Conservation (phyloP, 2,888 invertebrate species). For the Arctia plantaginis region DNA sequence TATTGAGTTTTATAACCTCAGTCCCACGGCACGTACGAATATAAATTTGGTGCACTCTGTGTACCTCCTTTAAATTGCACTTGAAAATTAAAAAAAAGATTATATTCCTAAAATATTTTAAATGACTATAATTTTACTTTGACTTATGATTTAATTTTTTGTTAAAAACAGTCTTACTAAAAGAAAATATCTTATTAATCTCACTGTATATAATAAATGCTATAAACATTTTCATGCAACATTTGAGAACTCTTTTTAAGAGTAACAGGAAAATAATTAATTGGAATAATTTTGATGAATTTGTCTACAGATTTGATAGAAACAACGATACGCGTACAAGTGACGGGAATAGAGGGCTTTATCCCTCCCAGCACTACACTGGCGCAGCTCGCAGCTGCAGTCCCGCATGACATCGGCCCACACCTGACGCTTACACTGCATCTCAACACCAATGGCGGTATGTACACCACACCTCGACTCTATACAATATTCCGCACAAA, state of each 20-base stretch:
- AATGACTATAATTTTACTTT: background rate
- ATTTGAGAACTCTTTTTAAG: background rate
- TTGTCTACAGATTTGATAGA: conserved; percentile 65
- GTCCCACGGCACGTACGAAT: background rate
- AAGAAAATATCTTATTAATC: no score
- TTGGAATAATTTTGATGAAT: background rate
- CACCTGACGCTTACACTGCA: conserved; percentile 77
- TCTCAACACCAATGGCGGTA: conserved; percentile 63
- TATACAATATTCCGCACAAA: no score
- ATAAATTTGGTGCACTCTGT: background rate
- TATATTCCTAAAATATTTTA: background rate
- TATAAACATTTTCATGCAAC: no score
- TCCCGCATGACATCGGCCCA: conserved; percentile 76
- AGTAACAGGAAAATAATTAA: no score
- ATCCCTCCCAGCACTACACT: conserved; percentile 74
- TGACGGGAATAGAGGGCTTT: conserved; percentile 74
- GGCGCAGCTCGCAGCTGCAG: conserved; percentile 73
- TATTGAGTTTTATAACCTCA: background rate
- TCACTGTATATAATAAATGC: no score
- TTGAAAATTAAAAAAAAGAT: background rate
- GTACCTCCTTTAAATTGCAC: background rate
- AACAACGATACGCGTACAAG: conserved; percentile 72
- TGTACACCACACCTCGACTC: background rate
- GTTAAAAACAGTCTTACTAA: no score
- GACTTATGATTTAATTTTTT: no score